Conservation (phyloP, 2,797 vertebrate species). For the Sternotherus odoratus region DNA sequence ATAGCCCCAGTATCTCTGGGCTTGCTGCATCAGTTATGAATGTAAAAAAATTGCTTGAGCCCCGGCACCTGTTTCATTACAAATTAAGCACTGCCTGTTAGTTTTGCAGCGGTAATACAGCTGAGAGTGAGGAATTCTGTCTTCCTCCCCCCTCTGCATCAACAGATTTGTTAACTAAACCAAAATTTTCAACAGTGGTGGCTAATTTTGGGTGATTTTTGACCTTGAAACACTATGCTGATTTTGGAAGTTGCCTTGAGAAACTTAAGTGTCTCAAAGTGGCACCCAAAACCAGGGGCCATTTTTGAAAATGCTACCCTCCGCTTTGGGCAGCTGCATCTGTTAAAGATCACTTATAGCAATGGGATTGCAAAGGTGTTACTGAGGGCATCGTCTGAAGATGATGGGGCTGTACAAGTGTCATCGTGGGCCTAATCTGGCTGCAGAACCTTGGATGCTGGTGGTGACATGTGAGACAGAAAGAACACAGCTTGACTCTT, state of each 20-base stretch:
- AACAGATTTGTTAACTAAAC: neutral
- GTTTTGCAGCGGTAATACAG: neutral
- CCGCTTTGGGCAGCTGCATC: neutral
- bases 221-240: neutral
- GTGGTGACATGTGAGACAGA: neutral
- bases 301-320: neutral
- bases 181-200: neutral
- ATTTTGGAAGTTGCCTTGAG: neutral
- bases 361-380: neutral
- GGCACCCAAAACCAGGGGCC: neutral
- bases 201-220: neutral
- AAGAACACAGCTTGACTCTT: neutral
- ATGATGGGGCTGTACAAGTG: neutral
- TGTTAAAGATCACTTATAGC: neutral
- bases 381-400: neutral
- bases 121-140: neutral
- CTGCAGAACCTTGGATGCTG: neutral
- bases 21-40: too few relatives aligned
- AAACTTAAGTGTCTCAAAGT: neutral
- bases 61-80: too few relatives aligned
- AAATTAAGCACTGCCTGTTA: neutral
- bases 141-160: fast-evolving
- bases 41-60: too few relatives aligned
- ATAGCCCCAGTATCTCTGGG: too few relatives aligned
- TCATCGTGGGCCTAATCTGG: neutral